Percentiles rank a stretch among this genome's conserved stretches.
These are phyloP conservation scores for Drosophila ercepeae DNA, from an alignment of 1,140 invertebrate species.

Conservation along the genomic window DNA sequence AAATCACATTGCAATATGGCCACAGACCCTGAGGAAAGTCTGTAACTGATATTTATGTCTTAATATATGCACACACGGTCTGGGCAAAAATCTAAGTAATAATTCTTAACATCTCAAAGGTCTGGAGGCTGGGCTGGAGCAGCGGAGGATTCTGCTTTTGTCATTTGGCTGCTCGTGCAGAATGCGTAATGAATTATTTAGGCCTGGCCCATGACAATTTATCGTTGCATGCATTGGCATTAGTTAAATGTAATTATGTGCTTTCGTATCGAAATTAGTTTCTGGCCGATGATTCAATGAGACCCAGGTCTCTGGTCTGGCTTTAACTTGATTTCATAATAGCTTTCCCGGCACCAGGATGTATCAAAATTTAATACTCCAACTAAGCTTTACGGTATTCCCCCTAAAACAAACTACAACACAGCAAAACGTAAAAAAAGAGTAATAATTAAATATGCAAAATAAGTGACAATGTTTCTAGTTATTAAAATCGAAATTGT, in stretches of 20 bases:
- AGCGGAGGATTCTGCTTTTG: conserved; percentile 33
- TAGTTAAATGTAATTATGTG: conserved; percentile 53
- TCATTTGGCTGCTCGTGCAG: conserved; percentile 40
- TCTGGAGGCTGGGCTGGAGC: conserved; percentile 11
- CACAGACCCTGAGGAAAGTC: not conserved
- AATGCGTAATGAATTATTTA: conserved; percentile 71
- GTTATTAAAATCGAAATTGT: conserved; percentile 57
- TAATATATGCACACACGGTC: conserved; percentile 70
- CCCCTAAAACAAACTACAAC: conserved; percentile 10
- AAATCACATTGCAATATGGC: conserved; percentile 42
- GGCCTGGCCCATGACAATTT: conserved; percentile 42
- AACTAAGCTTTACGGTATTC: not conserved
- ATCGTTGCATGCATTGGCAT: conserved; percentile 51
- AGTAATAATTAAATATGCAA: conserved; percentile 54
- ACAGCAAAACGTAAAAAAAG: too few species aligned
- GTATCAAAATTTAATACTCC: not conserved
- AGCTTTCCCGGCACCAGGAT: not conserved
- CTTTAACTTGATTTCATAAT: conserved; percentile 22
- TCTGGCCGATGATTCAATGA: conserved; percentile 30
- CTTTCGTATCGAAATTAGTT: conserved; percentile 33
- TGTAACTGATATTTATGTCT: conserved; percentile 72
- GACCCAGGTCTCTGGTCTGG: conserved; percentile 1
- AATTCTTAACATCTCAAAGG: conserved; percentile 62
- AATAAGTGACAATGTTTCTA: conserved; percentile 57
- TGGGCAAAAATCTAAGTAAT: conserved; percentile 56